A percentile compares a stretch with the other conserved stretches of the same genome.
Evolutionary conservation across 2,888 invertebrate species (phyloP).

Genomic region (Amphimallon solstitiale): DNA sequence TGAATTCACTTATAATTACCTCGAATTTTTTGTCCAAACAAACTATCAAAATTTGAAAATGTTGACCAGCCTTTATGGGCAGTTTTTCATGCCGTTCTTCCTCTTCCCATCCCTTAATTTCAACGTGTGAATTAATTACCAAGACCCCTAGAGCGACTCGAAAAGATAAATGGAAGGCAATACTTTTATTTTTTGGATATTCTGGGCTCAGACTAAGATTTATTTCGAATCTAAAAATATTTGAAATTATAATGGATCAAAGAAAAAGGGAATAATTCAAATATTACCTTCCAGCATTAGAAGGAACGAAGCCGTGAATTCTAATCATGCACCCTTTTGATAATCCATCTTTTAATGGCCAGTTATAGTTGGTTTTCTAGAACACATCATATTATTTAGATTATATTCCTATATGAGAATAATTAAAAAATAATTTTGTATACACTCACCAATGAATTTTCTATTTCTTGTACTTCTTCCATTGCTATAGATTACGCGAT

Average conservation of each 20-base stretch:
- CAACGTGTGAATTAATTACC: conserved; percentile 24
- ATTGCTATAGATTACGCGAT: no score
- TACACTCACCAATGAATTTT: no score
- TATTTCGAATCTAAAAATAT: conserved; percentile 19
- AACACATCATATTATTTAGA: no score
- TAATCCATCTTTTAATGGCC: conserved; percentile 15
- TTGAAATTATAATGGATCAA: background rate
- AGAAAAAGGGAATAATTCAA: background rate
- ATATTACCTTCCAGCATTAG: conserved; percentile 20
- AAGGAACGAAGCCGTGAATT: conserved; percentile 13
- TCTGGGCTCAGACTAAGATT: conserved; percentile 22
- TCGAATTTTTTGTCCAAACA: conserved; percentile 15
- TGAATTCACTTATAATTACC: no score
- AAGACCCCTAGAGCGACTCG: conserved; percentile 10
- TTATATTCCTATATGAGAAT: no score
- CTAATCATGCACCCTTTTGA: conserved; percentile 23
- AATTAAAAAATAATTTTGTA: no score
- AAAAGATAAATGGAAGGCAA: conserved; percentile 20
- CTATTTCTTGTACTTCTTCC: no score
- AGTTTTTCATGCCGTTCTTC: conserved; percentile 1
- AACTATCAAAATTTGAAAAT: conserved; percentile 20
- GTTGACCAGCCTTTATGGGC: conserved; percentile 6
- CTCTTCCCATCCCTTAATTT: conserved; percentile 11
- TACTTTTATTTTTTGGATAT: conserved; percentile 18
- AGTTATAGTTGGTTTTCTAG: no score